phyloP scores from a whole-genome alignment of 2,113 vertebrate species.

The cattle (Bos taurus) region ARS-UCD2.0 NC_037339.1:8868001-8868500 shows the following conservation, averaged over 20 bases:
- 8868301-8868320: background rate
- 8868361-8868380: background rate
- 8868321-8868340: too few relatives aligned
- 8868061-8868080: background rate
- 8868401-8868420: fast-evolving
- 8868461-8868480: background rate
- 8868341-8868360: background rate
- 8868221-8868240: background rate
- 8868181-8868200: background rate
- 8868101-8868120: background rate
- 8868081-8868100: background rate
- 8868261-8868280: background rate
- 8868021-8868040: background rate
- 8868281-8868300: background rate
- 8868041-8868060: background rate
- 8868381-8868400: fast-evolving
- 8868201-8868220: background rate
- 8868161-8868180: background rate
- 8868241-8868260: background rate
- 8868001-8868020: fast-evolving
- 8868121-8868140: background rate
- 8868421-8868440: background rate
- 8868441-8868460: fast-evolving
- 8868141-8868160: background rate
- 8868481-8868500: background rate